Evolutionary conservation across 1,140 invertebrate genomes (phyloP), one percentile per base, ranked within the genome.

Genomic region (Megathymus violae): DNA sequence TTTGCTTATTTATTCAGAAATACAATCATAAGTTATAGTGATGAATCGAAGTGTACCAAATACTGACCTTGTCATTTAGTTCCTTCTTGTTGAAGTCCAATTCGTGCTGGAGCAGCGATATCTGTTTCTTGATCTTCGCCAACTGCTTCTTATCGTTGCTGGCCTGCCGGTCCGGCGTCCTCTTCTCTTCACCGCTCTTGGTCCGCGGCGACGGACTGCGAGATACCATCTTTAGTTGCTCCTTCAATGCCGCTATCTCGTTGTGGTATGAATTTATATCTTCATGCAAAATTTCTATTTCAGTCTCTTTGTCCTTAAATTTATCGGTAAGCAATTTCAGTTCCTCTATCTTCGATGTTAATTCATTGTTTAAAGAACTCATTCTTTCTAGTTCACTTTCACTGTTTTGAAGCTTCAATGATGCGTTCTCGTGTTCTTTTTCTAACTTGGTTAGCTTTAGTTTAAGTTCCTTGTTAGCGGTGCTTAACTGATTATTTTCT

Each of bases 211-310:
- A n/a, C n/a, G n/a, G n/a, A n/a, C 86, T 91, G 0, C 86, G 44
- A 0, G 87, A 88, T 1, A 80, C 85, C 76, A 88, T 83, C 54
- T 88, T 80, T 4, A 88, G 11, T 13, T 88, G 85, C 17, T 89
- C 84, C 48, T 88, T 88, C 17, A 89, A 51, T 7, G 78, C 54
- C n/a, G 83, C 78, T 65, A 91, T 87, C 38, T 92, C 91, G 25
- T 82, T 84, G 56, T 92, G 91, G 59, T 91, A 92, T 3, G 80
- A 74, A 9, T 82, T 82, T 7, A 91, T 84, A 46, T 92, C 91
- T 62, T 92, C 92, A 11, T 91, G 75, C 3, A 92, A 59, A 9
- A 91, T 91, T 52, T 92, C 91, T 48, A 93, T 88, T 68, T 93
- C 91, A 52, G 87, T 87, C 27, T 92, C 90, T 19, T 91, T 90